phyloP scores from a whole-genome alignment of 2,888 invertebrate genomes.

The Drosophila anomelani region DNA sequence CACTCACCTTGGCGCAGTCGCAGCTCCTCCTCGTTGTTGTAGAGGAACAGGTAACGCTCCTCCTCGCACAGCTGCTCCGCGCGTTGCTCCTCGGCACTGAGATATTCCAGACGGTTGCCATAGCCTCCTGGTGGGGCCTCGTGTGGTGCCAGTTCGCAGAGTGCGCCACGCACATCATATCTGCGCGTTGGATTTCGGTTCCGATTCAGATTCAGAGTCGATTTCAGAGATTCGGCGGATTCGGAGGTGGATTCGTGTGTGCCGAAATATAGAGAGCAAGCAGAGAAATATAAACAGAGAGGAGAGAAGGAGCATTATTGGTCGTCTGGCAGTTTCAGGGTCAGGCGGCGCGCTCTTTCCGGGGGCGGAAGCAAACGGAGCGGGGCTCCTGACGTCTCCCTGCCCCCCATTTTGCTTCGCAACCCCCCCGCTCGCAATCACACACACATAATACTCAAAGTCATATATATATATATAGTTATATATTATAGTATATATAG shows the following conservation, averaged over 20 bases:
- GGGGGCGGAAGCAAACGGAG: constrained; percentile 23
- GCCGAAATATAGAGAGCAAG: constrained; percentile 64
- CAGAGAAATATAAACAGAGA: constrained; percentile 54
- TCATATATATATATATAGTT: constrained; percentile 33
- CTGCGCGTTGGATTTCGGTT: constrained; percentile 85
- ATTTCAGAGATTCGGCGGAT: not conserved
- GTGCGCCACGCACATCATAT: constrained; percentile 97
- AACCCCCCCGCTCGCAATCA: constrained; percentile 23
- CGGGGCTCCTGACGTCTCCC: constrained; percentile 4
- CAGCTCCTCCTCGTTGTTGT: constrained; percentile 94
- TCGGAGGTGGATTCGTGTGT: constrained; percentile 17
- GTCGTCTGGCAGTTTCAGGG: constrained; percentile 13
- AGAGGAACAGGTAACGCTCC: constrained; percentile 95
- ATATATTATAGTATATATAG: constrained; percentile 10
- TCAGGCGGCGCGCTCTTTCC: constrained; percentile 6
- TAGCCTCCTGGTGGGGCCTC: constrained; percentile 92
- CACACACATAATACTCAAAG: constrained; percentile 41
- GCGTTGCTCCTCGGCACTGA: constrained; percentile 90
- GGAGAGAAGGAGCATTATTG: constrained; percentile 42
- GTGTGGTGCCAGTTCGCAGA: constrained; percentile 92
- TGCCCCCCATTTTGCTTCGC: constrained; percentile 22
- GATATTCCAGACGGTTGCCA: constrained; percentile 86
- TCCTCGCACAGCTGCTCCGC: constrained; percentile 97
- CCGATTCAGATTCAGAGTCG: not conserved
- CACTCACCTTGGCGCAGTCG: constrained; percentile 94